These are phyloP conservation scores for Boulengeromyrus knoepffleri DNA, from an alignment of 2,113 vertebrate species.

Conservation along the genomic window DNA sequence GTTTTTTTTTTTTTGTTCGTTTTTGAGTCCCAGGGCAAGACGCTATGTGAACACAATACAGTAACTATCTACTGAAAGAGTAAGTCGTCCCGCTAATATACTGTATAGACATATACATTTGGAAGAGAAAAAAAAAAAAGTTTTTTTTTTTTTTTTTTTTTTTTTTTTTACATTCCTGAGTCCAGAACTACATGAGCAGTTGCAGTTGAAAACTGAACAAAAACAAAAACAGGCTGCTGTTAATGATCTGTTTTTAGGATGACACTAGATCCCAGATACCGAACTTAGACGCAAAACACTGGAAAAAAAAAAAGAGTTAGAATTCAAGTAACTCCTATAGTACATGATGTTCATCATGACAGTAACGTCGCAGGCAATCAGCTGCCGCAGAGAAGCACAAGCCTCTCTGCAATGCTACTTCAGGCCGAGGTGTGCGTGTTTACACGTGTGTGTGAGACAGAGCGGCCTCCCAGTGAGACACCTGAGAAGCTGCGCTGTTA, in stretches of 20 bases:
- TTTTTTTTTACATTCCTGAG: slow-evolving; percentile 31
- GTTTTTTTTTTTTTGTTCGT: not conserved
- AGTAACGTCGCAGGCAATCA: not conserved
- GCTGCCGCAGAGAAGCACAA: not conserved
- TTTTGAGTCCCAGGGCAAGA: not conserved
- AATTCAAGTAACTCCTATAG: slow-evolving; percentile 25
- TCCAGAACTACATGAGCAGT: slow-evolving; percentile 32
- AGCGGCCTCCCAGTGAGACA: not conserved
- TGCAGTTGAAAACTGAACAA: not conserved
- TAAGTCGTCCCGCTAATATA: slow-evolving; percentile 5
- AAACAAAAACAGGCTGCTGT: slow-evolving; percentile 17
- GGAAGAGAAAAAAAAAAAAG: not conserved
- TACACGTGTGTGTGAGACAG: not conserved
- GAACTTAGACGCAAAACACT: not conserved
- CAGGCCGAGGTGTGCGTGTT: not conserved
- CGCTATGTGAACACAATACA: not conserved
- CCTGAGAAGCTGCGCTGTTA: not conserved
- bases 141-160: not conserved
- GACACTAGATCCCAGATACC: not conserved
- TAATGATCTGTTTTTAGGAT: slow-evolving; percentile 4
- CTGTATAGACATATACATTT: not conserved
- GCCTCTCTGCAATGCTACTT: not conserved
- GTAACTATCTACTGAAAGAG: slow-evolving; percentile 1
- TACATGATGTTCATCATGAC: not conserved
- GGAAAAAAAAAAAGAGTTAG: slow-evolving; percentile 3